phyloP scores from a whole-genome alignment of 2,888 invertebrate genomes.

The Ligdia adustata region DNA sequence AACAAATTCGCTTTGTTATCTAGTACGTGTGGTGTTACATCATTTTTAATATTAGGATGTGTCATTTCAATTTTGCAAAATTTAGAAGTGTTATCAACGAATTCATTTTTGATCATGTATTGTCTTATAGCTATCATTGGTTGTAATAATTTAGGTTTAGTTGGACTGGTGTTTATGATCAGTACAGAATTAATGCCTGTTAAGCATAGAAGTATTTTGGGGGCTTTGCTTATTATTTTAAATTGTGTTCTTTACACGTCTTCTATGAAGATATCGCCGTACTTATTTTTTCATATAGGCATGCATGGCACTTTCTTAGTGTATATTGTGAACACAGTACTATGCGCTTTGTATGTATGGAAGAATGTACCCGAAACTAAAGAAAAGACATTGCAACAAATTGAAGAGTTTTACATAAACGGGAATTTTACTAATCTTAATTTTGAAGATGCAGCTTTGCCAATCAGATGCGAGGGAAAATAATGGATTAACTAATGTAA shows the following conservation, averaged over 20 bases:
- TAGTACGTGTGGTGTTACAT: neutral
- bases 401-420: neutral
- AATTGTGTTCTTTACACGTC: neutral
- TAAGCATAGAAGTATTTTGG: neutral
- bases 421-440: neutral
- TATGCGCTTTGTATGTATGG: neutral
- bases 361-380: conserved; percentile 2
- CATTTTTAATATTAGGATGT: neutral
- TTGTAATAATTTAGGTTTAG: neutral
- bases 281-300: neutral
- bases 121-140: neutral
- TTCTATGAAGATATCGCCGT: neutral
- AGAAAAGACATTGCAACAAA: neutral
- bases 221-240: neutral
- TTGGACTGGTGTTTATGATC: neutral
- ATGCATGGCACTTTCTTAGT: neutral
- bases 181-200: neutral
- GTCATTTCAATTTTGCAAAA: neutral
- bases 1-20: neutral
- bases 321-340: neutral
- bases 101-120: neutral
- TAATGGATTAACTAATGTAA: too few species aligned
- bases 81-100: neutral
- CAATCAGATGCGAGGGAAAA: too few species aligned
- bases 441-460: neutral